Evolutionary conservation across 2,797 vertebrate genomes (phyloP), one percentile per base, ranked within the genome.

Genomic region (Notolabrus celidotus): DNA sequence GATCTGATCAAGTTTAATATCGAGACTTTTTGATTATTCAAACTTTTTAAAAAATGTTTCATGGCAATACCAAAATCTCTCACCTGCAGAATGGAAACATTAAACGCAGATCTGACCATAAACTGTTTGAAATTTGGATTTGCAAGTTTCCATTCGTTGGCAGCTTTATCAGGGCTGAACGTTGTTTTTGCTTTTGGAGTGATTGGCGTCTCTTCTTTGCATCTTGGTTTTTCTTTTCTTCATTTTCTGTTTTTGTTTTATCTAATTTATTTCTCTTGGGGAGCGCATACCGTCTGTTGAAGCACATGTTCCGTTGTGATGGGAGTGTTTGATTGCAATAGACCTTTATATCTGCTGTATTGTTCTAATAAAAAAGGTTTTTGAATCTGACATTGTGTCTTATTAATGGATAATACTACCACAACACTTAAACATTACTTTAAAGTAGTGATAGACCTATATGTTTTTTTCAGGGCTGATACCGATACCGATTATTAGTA

Each of bases 331-430:
- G 88, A 88, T 89, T 90, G 89, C 92, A 90, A 92, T 90, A 94
- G 91, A 93, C 87, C 88, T 94, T 94, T 93, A 85, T 90, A 91
- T 93, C 92, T 94, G 92, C 93, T 93, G 92, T 93, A 92, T 89
- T 92, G 91, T 93, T 93, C 88, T 92, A 94, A 93, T 94, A 92
- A 92, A 72, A 93, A 89, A 83, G n/a, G 4, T 80, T 89, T 94
- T 90, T 72, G 74, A 91, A 83, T 86, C 81, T 39, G 47, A 69
- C 17, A 2, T 5, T 52, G 29, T 57, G 54, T 80, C 19, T 69
- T 7, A 1, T 15, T 54, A 0, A 11, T 65, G 11, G 5, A 73
- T 56, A 4, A 3, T 54, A 15, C 25, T 7, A 50, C 43, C 10
- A 22, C 17, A 54, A 33, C 11, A 20, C n/a, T 49, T 36, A 11